Conservation (phyloP, 2,888 invertebrate species). For the Thymelicus acteon region DNA sequence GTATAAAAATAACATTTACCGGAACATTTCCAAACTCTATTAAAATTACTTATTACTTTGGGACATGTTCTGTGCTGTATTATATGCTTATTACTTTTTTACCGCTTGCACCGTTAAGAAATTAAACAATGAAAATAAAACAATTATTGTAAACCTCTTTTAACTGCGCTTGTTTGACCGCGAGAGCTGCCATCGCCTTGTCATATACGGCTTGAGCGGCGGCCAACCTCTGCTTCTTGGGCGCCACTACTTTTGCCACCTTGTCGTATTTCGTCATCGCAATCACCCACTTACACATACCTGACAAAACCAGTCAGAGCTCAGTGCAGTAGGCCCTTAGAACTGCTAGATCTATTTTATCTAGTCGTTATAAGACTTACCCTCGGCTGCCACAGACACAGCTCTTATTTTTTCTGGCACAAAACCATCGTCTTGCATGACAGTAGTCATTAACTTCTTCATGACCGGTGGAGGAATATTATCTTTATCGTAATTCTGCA, state of each 20-base stretch:
- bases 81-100: too few relatives aligned
- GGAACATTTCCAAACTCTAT: too few relatives aligned
- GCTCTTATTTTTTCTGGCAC: slow-evolving; percentile 95
- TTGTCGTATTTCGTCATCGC: slow-evolving; percentile 98
- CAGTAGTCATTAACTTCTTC: slow-evolving; percentile 92
- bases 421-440: slow-evolving; percentile 93
- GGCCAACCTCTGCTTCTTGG: slow-evolving; percentile 95
- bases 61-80: too few relatives aligned
- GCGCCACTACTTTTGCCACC: slow-evolving; percentile 96
- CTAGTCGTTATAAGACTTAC: slow-evolving; percentile 57
- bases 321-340: too few relatives aligned
- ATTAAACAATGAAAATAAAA: too few relatives aligned
- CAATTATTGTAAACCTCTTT: slow-evolving; percentile 76
- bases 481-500: slow-evolving; percentile 96
- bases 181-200: slow-evolving; percentile 89
- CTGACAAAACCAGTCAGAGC: slow-evolving; percentile 54
- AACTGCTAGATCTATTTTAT: too few relatives aligned
- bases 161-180: slow-evolving; percentile 91
- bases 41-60: too few relatives aligned
- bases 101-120: too few relatives aligned
- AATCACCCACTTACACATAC: slow-evolving; percentile 96
- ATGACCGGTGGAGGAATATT: slow-evolving; percentile 94
- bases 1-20: too few relatives aligned
- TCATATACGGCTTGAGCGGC: slow-evolving; percentile 93
- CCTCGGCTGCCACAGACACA: slow-evolving; percentile 96